Evolutionary conservation across 1,140 invertebrate genomes (phyloP).

Genomic region (Sycophaga agraensis): DNA sequence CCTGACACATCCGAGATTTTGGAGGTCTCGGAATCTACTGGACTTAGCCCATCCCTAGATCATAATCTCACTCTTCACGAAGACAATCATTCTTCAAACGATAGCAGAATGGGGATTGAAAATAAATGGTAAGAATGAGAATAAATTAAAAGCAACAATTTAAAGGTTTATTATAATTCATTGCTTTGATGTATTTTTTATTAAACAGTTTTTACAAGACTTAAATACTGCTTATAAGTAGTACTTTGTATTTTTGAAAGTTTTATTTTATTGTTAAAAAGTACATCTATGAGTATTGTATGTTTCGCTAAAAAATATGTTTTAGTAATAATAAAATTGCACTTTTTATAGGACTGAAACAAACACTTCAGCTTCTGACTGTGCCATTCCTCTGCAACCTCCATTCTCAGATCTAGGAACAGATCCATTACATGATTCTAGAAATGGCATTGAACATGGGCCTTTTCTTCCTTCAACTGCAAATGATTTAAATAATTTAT

Average conservation of each 20-base stretch:
- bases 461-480: slow-evolving; percentile 48
- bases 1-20: slow-evolving; percentile 44
- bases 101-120: slow-evolving; percentile 55
- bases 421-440: slow-evolving; percentile 44
- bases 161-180: too few species aligned
- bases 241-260: too few species aligned
- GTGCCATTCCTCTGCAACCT: slow-evolving; percentile 53
- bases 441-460: slow-evolving; percentile 45
- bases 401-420: slow-evolving; percentile 46
- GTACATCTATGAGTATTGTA: too few species aligned
- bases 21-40: slow-evolving; percentile 50
- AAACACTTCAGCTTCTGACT: slow-evolving; percentile 49
- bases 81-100: slow-evolving; percentile 42
- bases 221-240: too few species aligned
- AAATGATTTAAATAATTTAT: slow-evolving; percentile 48
- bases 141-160: background rate
- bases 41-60: slow-evolving; percentile 53
- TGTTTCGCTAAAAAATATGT: background rate
- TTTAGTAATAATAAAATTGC: background rate
- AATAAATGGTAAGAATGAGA: slow-evolving; percentile 47
- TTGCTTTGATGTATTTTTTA: too few species aligned
- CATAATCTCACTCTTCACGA: slow-evolving; percentile 51
- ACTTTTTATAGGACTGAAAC: slow-evolving; percentile 48
- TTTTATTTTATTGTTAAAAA: too few species aligned
- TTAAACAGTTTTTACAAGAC: too few species aligned